Conservation (phyloP, 2,797 vertebrate species). For the Chelon labrosus region DNA sequence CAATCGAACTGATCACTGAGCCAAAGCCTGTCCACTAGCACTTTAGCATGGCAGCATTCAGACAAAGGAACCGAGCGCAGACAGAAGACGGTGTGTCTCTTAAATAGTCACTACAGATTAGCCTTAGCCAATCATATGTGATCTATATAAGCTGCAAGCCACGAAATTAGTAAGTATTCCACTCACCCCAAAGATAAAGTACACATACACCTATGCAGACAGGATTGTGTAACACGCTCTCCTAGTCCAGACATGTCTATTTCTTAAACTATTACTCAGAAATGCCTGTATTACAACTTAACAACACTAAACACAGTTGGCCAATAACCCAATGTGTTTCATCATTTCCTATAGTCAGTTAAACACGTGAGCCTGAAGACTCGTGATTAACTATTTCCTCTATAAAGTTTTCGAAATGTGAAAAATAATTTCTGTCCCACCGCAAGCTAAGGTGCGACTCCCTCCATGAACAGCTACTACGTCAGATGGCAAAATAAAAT, state of each 20-base stretch:
- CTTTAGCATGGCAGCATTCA: neutral
- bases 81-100: neutral
- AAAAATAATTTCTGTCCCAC: neutral
- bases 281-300: neutral
- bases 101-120: neutral
- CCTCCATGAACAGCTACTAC: neutral
- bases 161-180: neutral
- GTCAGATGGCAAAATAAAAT: neutral
- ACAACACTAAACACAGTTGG: neutral
- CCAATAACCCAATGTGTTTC: no score
- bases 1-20: conserved; percentile 1
- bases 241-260: neutral
- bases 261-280: no score
- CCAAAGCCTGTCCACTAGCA: neutral
- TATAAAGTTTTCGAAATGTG: neutral
- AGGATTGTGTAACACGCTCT: neutral
- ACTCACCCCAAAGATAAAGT: neutral
- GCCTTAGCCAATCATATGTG: neutral
- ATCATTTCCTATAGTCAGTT: no score
- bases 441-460: neutral
- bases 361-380: no score
- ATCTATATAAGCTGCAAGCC: neutral
- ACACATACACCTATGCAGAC: neutral
- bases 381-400: neutral
- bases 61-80: neutral